These are phyloP conservation scores for Orthosia gothica DNA, from an alignment of 2,888 invertebrate species.

Conservation along the genomic window DNA sequence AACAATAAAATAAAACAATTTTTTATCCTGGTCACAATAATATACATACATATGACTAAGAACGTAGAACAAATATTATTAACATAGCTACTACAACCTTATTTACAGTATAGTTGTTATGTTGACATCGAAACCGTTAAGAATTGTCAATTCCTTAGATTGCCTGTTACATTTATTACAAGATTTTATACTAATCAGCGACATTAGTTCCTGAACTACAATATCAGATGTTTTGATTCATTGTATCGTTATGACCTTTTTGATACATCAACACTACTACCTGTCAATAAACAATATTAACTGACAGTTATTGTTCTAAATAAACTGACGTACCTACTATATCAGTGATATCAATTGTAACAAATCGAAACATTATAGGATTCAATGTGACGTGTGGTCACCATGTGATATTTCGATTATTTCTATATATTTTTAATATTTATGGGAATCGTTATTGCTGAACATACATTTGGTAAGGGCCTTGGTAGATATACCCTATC, in stretches of 20 bases:
- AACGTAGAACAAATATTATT: background rate
- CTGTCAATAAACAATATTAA: no score
- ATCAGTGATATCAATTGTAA: no score
- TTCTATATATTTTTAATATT: no score
- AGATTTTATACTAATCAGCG: background rate
- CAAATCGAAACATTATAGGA: no score
- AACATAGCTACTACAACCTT: background rate
- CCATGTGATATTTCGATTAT: no score
- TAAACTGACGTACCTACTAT: no score
- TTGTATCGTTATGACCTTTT: background rate
- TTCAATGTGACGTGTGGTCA: no score
- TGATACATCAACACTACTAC: background rate
- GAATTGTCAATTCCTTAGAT: background rate
- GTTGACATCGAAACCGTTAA: background rate
- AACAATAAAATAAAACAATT: constrained; percentile 16
- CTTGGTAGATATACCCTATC: no score
- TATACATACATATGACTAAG: background rate
- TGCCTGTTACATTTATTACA: background rate
- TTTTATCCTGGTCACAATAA: background rate
- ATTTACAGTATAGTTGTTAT: background rate
- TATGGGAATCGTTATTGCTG: no score
- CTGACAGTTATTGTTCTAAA: no score
- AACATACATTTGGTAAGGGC: no score
- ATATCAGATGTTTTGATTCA: background rate
- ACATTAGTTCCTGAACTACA: background rate